phyloP scores from a whole-genome alignment of 2,888 invertebrate genomes.

The Tetramorium bicarinatum region DNA sequence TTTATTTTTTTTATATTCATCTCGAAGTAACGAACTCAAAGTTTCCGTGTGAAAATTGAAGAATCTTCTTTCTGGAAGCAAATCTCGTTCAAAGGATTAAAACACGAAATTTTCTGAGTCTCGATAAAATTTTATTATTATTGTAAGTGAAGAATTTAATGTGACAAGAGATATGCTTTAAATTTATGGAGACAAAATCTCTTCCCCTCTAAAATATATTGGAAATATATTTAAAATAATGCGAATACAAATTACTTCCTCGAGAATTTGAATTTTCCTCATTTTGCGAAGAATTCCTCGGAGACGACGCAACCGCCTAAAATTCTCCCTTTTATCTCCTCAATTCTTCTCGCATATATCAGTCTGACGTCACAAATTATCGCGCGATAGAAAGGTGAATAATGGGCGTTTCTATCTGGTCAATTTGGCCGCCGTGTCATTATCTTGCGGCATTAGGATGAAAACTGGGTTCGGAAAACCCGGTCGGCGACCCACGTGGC shows the following conservation, averaged over 20 bases:
- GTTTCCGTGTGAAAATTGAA: not conserved
- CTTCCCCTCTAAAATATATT: not conserved
- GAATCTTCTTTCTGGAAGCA: not conserved
- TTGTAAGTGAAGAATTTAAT: not conserved
- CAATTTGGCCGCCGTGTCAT: conserved; percentile 9
- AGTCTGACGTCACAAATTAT: not conserved
- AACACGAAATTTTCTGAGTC: not conserved
- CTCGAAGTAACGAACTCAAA: not conserved
- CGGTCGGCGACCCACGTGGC: conserved; percentile 82
- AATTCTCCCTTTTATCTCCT: not conserved
- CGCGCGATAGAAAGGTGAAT: not conserved
- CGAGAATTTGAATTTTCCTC: not conserved
- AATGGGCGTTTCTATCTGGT: conserved; percentile 6
- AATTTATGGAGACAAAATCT: not conserved
- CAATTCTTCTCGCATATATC: not conserved
- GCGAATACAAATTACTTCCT: not conserved
- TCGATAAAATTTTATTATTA: not conserved
- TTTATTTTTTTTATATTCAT: not conserved
- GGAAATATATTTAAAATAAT: not conserved
- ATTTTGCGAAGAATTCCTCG: too few species aligned
- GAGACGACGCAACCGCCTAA: too few species aligned
- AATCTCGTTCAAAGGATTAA: not conserved
- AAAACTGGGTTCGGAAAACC: conserved; percentile 74
- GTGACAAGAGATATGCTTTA: not conserved
- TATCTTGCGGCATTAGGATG: conserved; percentile 48